Evolutionary conservation across 2,113 vertebrate genomes (phyloP), one percentile per base, ranked within the genome.

Genomic region (Polypterus senegalus): DNA sequence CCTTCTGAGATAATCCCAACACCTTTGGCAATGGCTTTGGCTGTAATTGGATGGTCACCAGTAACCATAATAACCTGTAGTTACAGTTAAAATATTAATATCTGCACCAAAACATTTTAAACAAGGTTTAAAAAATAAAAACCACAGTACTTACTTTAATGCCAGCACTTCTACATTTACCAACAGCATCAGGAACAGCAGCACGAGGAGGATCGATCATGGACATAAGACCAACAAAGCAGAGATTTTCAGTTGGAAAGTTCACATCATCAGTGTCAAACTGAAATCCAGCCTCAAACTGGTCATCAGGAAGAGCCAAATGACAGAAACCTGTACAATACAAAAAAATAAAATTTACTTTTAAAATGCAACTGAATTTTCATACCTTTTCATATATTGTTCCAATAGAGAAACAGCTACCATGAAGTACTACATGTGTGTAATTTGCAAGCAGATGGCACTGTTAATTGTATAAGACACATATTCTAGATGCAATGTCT

Each of bases 131-230:
- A 59, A 27, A 49, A 60, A 1, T 9, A 7, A 8, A 27, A 27
- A 27, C 1, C 27, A 27, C 27, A 27, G 27, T 5, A 54, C 56
- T 11, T 76, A 88, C 87, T 86, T 89, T 89, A 63, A 89, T 89
- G 3, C 86, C 87, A 49, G 87, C 86, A 0, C 86, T 89, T 27
- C 87, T 77, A 61, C 87, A 88, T 52, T 89, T 89, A 61, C 87
- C 87, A 60, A 89, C 87, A 0, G 87, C 87, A 46, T 89, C 87
- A 0, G 87, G 87, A 54, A 88, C 86, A 45, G 88, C 86, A 5
- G 87, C 87, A 59, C 87, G 76, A 1, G 87, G 87, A 9, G 87
- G 87, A 61, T 88, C 87, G 5, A 89, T 89, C 87, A 89, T 89
- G 62, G 87, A 88, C 70, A 89, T 89, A 64, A 89, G 69, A 4